phyloP scores from a whole-genome alignment of 2,797 vertebrate genomes.

The Phylloscopus collybita region DNA sequence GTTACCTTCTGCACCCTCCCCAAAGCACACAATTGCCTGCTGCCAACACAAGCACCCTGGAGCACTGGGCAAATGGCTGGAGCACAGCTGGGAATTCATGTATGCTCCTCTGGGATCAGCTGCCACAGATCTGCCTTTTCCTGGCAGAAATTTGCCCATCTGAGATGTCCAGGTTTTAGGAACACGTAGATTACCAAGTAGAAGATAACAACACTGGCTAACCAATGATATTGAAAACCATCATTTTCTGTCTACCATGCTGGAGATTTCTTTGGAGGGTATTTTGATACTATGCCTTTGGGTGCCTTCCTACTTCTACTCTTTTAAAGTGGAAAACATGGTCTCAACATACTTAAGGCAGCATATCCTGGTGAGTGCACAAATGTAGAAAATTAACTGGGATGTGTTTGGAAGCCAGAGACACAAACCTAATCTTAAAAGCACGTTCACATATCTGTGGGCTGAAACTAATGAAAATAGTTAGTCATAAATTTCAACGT shows the following conservation, averaged over 20 bases:
- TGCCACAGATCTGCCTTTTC: background rate
- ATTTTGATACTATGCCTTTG: background rate
- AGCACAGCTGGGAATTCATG: background rate
- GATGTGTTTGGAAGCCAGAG: background rate
- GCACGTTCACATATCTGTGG: background rate
- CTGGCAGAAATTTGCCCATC: background rate
- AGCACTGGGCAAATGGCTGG: background rate
- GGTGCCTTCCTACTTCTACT: background rate
- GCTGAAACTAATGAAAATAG: background rate
- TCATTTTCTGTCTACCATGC: background rate
- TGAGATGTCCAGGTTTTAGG: background rate
- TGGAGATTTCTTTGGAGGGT: background rate
- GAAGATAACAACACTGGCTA: background rate
- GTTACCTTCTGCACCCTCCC: background rate
- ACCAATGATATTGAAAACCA: background rate
- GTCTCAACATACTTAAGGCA: background rate
- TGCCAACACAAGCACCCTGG: background rate
- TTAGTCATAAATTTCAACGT: background rate
- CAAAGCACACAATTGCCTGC: background rate
- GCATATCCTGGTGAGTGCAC: background rate
- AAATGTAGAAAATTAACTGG: background rate
- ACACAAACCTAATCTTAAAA: background rate
- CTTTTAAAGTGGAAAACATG: background rate
- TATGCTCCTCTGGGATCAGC: background rate
- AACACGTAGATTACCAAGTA: background rate